Conservation (phyloP, 1,140 invertebrate species). For the Papilio aristodemus region DNA sequence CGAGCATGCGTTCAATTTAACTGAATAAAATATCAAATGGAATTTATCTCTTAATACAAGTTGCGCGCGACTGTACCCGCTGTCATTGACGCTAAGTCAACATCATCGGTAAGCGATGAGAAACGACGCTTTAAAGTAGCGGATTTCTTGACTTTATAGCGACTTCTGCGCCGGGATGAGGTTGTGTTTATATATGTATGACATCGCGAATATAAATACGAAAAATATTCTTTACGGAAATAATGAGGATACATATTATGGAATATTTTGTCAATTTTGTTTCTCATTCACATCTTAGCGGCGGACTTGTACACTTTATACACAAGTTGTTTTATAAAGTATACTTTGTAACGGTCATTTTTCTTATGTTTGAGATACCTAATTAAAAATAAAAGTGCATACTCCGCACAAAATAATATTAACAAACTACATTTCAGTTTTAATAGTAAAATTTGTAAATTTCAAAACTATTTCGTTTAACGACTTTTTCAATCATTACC, state of each 20-base stretch:
- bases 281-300: constrained; percentile 19
- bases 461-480: too few relatives aligned
- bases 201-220: constrained; percentile 46
- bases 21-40: constrained; percentile 32
- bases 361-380: too few relatives aligned
- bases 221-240: constrained; percentile 34
- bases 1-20: constrained; percentile 2
- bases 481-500: too few relatives aligned
- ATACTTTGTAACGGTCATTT: not conserved
- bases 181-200: constrained; percentile 37
- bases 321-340: not conserved
- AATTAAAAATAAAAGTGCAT: too few relatives aligned
- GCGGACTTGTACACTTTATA: not conserved
- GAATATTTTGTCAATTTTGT: constrained; percentile 18
- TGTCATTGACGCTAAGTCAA: constrained; percentile 60
- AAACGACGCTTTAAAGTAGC: constrained; percentile 69
- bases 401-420: too few relatives aligned
- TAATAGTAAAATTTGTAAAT: too few relatives aligned
- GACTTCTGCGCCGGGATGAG: constrained; percentile 39
- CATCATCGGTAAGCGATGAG: constrained; percentile 65
- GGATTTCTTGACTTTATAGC: constrained; percentile 63
- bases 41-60: constrained; percentile 44
- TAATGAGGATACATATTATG: constrained; percentile 29
- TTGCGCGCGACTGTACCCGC: constrained; percentile 48
- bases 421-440: too few relatives aligned